A percentile compares a stretch with the other conserved stretches of the same genome.
Evolutionary conservation across 1,140 invertebrate species (phyloP).

Genomic region (Drosophila nebulosa): DNA sequence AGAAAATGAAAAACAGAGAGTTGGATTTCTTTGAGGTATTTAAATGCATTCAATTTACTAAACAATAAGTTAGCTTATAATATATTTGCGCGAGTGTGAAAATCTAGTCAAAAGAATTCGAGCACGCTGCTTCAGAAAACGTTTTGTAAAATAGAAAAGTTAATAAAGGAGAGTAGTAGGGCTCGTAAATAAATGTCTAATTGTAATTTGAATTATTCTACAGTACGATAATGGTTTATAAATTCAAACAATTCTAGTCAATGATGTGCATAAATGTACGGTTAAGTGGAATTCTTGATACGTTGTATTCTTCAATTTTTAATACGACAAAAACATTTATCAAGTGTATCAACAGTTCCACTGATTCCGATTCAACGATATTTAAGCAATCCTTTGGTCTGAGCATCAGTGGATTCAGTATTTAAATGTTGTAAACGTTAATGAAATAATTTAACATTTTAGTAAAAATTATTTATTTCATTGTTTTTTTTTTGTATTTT

Average conservation of each 20-base stretch:
- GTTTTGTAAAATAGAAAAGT: conserved; percentile 17
- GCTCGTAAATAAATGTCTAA: background rate
- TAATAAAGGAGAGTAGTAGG: background rate
- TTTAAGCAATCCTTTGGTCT: background rate
- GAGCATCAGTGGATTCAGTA: background rate
- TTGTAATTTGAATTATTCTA: background rate
- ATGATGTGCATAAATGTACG: background rate
- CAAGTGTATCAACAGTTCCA: too few species aligned
- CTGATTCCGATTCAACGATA: background rate
- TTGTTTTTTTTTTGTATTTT: conserved; percentile 29
- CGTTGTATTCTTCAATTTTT: too few species aligned
- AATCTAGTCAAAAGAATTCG: conserved; percentile 64
- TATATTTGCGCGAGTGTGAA: conserved; percentile 58
- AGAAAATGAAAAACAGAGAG: conserved; percentile 3
- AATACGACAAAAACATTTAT: too few species aligned
- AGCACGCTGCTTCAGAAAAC: conserved; percentile 15
- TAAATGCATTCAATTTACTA: conserved; percentile 2
- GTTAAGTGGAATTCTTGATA: background rate
- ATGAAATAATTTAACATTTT: conserved; percentile 31
- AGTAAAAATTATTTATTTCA: conserved; percentile 59
- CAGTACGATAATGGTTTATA: background rate
- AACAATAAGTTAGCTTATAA: conserved; percentile 24
- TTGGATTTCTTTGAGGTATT: conserved; percentile 13
- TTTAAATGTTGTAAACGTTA: background rate
- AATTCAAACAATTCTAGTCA: background rate